Evolutionary conservation across 1,140 invertebrate species (phyloP), one percentile per base, ranked within the genome.

Genomic region (Calosoma granatense): DNA sequence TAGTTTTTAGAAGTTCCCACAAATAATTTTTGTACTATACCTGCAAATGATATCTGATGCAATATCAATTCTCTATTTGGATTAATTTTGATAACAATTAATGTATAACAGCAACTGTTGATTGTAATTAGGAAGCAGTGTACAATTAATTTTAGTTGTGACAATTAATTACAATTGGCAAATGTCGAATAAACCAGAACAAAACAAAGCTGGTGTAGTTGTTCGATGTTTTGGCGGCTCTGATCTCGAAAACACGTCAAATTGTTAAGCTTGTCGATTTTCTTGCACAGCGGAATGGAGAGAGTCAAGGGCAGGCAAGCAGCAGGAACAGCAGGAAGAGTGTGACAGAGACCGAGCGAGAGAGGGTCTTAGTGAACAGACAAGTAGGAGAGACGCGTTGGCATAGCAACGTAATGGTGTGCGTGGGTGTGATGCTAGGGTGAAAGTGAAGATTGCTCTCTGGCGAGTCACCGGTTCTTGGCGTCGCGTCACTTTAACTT

Each of bases 331-430:
- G 26, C 26, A 30, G 26, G 26, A 6, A 36, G n/a, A 36, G 26
- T 36, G 26, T 36, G 26, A n/a, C n/a, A n/a, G n/a, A n/a, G 26
- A 36, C n/a, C 6, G n/a, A 36, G 26, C 6, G 26, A n/a, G n/a
- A 36, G 26, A 36, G 6, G 26, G 26, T n/a, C n/a, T 36, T n/a
- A n/a, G 26, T n/a, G 26, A n/a, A n/a, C 26, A 36, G 26, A 9
- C 6, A 36, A 36, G 26, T 9, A 36, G 17, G 41, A 17, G 9
- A 17, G 15, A 4, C 26, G 41, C 3, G 41, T 47, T 47, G 41
- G 41, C 41, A 47, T 47, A 47, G 41, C 41, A 47, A 47, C 41
- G 41, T 17, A 47, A 47, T 47, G 41, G 41, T 47, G 41, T 17
- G 41, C 4, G 41, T 30, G 4, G 26, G 26, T 30, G 26, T 14